phyloP scores from a whole-genome alignment of 2,113 vertebrate genomes.

The Lycaon pictus region DNA sequence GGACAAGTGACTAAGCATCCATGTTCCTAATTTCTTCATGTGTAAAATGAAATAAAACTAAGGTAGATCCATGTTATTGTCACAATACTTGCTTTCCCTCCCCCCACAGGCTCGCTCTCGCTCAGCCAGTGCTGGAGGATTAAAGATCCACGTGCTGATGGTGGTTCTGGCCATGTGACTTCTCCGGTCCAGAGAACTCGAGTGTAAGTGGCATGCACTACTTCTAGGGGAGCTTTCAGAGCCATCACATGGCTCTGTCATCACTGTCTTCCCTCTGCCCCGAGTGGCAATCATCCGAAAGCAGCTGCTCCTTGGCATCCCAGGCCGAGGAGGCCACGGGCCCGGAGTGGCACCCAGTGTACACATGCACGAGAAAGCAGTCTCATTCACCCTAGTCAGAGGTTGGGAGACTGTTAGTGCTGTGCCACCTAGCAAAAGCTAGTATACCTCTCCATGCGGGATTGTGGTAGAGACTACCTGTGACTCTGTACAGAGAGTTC shows the following conservation, averaged over 20 bases:
- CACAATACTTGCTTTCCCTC: background rate
- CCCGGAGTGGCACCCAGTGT: rapidly evolving
- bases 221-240: background rate
- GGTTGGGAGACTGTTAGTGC: background rate
- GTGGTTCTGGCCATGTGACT: background rate
- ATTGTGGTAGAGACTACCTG: background rate
- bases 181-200: background rate
- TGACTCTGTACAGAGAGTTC: background rate
- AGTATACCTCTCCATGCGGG: background rate
- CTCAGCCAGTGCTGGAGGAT: background rate
- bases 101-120: background rate
- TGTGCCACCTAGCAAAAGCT: background rate
- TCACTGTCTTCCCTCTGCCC: background rate
- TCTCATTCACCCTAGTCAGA: background rate
- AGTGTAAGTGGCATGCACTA: background rate
- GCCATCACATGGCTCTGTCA: background rate
- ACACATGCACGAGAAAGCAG: background rate
- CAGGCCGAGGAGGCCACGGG: background rate
- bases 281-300: background rate
- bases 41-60: background rate
- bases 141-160: too few species aligned
- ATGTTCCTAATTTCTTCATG: background rate
- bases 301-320: background rate
- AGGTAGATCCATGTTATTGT: background rate
- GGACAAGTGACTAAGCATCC: background rate